Base-by-base conservation (phyloP, 2,797 vertebrate species). In the Trachops cirrhosus region DNA sequence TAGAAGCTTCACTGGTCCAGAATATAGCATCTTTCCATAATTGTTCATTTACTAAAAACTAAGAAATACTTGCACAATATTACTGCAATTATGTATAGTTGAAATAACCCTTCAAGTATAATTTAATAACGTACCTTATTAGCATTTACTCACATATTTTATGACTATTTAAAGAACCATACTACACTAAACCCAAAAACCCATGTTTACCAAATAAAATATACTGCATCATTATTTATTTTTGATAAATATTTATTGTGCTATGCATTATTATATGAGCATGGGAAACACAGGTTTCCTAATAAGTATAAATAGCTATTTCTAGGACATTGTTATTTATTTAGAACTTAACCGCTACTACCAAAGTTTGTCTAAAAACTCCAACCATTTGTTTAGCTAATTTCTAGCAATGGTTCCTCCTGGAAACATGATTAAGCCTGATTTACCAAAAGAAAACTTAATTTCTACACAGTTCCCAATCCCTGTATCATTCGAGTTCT, bases 401-500 rank as follows among this genome's bases (percentile, higher is more conserved):
- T 88, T 50, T 59, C 16, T 3, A 80, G 54, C 48, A 89, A 91
- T 22, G n/a, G 29, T 84, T 80, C 74, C 46, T 93, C 44, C 88
- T 79, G 52, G 52, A 71, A 78, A 78, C 73, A 34, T 68, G 21
- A 86, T 29, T 90, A 77, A 78, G 8, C 26, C 34, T 67, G 71
- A 75, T 10, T 46, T 52, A 57, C 14, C 19, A 71, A 75, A 88
- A 95, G 39, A 85, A 79, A 92, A 44, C 3, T 86, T 59, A 37
- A 87, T 44, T 91, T 93, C 19, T 41, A 62, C 90, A 78, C 24
- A 79, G 18, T 86, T 96, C 70, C 59, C 89, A 79, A 83, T 77
- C 41, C 4, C 68, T 59, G 29, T 15, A 79, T 50, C 71, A 79
- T 37, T 71, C 26, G 67, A 79, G 46, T 73, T 86, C 50, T 73